Conservation (phyloP, 2,888 invertebrate genomes). For the Harpagoxenus sublaevis region DNA sequence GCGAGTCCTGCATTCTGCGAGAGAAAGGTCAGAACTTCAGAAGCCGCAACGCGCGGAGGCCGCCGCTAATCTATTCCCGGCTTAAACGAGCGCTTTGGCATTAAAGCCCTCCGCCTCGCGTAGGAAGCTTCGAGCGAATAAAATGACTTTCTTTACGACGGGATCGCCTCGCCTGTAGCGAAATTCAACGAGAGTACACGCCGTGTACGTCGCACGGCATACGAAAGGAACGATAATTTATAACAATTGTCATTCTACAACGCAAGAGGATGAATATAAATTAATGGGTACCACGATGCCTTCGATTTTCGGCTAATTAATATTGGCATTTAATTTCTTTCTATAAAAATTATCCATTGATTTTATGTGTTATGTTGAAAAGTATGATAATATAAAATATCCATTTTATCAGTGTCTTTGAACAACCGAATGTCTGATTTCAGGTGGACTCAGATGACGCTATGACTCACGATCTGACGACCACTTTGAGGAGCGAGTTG, state of each 20-base stretch:
- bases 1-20: conserved; percentile 20
- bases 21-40: conserved; percentile 49
- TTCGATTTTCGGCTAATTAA: not conserved
- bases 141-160: conserved; percentile 43
- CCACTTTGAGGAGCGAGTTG: conserved; percentile 93
- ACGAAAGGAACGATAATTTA: conserved; percentile 36
- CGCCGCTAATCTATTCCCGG: conserved; percentile 52
- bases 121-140: conserved; percentile 23
- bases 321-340: not conserved
- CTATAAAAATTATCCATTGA: not conserved
- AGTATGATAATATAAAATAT: not conserved
- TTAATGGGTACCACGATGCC: not conserved
- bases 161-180: not conserved
- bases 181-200: not conserved
- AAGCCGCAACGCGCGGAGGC: conserved; percentile 21
- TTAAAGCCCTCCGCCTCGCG: conserved; percentile 29
- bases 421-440: not conserved
- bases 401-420: not conserved
- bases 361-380: too few species aligned
- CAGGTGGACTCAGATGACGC: conserved; percentile 85
- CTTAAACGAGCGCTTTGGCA: conserved; percentile 38
- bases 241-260: not conserved
- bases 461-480: conserved; percentile 90
- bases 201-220: not conserved
- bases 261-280: too few species aligned